Conservation (phyloP, 2,797 vertebrate species). For the Psittacula echo region DNA sequence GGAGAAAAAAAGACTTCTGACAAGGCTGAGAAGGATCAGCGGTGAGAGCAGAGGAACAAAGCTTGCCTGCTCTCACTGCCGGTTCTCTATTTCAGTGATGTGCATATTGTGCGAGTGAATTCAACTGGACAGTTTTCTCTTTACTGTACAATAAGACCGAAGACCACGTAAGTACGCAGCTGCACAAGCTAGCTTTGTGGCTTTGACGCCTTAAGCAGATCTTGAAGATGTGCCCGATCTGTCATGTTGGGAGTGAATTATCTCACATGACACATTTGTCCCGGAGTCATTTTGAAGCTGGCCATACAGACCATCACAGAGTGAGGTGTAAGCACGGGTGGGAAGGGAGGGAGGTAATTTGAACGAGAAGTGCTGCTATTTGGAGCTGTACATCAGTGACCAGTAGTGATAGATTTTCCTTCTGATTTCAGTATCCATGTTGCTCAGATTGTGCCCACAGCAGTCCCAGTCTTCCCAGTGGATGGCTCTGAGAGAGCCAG, state of each 20-base stretch:
- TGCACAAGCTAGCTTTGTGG: not conserved
- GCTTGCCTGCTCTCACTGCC: not conserved
- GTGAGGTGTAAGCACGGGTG: not conserved
- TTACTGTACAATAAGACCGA: not conserved
- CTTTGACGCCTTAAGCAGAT: slow-evolving; percentile 4
- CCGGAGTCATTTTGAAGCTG: not conserved
- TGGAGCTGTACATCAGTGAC: not conserved
- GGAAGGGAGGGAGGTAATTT: not conserved
- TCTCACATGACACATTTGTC: not conserved
- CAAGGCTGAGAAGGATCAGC: rapidly evolving
- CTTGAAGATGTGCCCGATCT: not conserved
- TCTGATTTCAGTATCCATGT: rapidly evolving
- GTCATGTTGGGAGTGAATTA: not conserved
- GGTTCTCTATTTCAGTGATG: not conserved
- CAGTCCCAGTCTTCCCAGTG: rapidly evolving
- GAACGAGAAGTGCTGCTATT: not conserved
- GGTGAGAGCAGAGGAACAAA: not conserved
- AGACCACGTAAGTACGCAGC: not conserved
- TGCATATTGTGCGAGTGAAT: not conserved
- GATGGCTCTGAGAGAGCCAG: not conserved
- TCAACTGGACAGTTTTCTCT: not conserved
- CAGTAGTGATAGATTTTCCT: not conserved
- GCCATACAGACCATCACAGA: rapidly evolving
- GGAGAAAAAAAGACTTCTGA: not conserved
- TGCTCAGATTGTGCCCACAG: not conserved